Evolutionary conservation across 2,113 vertebrate genomes (phyloP), one percentile per base, ranked within the genome.

Genomic region (Microtus montanus): DNA sequence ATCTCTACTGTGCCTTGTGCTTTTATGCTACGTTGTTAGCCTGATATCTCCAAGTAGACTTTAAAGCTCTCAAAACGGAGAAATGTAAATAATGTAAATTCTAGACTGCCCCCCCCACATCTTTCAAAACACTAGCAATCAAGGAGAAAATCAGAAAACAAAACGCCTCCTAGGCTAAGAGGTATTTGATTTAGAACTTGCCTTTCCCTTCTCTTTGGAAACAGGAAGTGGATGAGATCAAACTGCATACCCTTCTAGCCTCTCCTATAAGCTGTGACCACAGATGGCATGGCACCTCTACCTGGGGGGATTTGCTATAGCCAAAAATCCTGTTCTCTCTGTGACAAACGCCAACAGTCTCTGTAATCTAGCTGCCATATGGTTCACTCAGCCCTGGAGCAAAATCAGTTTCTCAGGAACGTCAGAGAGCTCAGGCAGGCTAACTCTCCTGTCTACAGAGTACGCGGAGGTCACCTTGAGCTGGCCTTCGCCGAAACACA

Each of bases 351-450:
- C 85, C 96, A 97, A 79, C 95, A 88, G 70, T 96, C 92, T 83
- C 95, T 91, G 96, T 92, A 93, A 97, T 97, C 94, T 95, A 93
- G 96, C 68, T 97, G 95, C 96, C 97, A 97, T 97, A 97, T 97
- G 97, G 97, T 97, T 97, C 92, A 61, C 68, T 54, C 82, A 93
- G 93, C 63, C 70, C 88, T 95, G 96, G 70, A 95, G 95, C 90
- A 92, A 96, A 96, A 93, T 96, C 38, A 1, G 93, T 94, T 97
- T 92, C 95, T 94, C 49, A 5, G 95, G 84, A 92, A 90, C 94
- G 70, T 70, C 64, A 64, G 64, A 74, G 90, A 93, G 82, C 90
- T 54, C 92, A 87, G 54, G 54, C 52, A 93, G 85, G 85, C 88
- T 71, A 96, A 82, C 63, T 87, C 92, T 93, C 58, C 80, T 63